These are phyloP conservation scores for Mus pahari DNA, from an alignment of 2,113 vertebrate genomes.

Conservation along the genomic window DNA sequence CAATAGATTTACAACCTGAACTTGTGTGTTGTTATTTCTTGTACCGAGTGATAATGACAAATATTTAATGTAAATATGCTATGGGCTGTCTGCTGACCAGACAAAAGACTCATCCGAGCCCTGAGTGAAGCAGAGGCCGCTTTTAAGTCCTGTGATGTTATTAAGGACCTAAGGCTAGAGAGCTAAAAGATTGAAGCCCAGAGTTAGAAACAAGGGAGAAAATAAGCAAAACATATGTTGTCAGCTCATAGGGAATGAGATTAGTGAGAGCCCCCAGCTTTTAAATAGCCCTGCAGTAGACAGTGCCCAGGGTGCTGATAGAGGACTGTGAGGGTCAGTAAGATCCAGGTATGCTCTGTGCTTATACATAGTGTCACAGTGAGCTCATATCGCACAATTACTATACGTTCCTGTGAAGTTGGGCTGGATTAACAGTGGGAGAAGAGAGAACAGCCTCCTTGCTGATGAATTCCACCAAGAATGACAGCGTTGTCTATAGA, in stretches of 20 bases:
- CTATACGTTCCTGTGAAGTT: not conserved
- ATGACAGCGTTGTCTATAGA: not conserved
- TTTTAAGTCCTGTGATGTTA: constrained; percentile 22
- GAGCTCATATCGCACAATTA: not conserved
- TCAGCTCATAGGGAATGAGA: not conserved
- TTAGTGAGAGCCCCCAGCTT: not conserved
- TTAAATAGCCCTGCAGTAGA: not conserved
- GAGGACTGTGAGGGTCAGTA: not conserved
- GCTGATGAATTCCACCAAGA: not conserved
- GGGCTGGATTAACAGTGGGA: not conserved
- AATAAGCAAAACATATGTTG: not conserved
- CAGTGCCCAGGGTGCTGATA: not conserved
- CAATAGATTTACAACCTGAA: constrained; percentile 24
- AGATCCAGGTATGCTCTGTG: not conserved
- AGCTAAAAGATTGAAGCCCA: constrained; percentile 33
- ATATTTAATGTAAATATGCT: not conserved
- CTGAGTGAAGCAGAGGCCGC: not conserved
- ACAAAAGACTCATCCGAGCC: not conserved
- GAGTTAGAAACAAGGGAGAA: not conserved
- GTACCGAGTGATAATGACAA: not conserved
- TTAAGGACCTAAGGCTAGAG: not conserved
- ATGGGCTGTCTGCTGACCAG: not conserved
- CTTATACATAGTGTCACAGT: not conserved
- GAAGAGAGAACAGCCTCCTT: not conserved
- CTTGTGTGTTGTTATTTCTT: not conserved